phyloP scores from a whole-genome alignment of 1,140 invertebrate species.

The Mylabris phalerata region DNA sequence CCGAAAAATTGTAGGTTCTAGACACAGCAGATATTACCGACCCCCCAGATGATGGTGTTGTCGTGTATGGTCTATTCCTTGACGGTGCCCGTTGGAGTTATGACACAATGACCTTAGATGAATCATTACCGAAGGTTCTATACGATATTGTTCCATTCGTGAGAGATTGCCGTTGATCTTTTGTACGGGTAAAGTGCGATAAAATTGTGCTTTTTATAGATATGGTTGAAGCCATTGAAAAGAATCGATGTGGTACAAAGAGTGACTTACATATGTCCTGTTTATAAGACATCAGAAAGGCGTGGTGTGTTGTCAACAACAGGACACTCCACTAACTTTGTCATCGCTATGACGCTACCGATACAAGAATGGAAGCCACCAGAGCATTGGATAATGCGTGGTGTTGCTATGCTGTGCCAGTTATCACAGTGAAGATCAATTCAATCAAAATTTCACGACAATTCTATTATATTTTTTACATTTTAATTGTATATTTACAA shows the following conservation, averaged over 20 bases:
- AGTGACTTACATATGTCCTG: conserved; percentile 54
- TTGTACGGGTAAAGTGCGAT: too few relatives aligned
- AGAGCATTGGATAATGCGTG: conserved; percentile 71
- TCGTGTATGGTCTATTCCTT: conserved; percentile 75
- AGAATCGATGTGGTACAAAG: conserved; percentile 28
- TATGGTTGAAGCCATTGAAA: conserved; percentile 53
- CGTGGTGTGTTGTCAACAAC: conserved; percentile 78
- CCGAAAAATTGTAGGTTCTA: conserved; percentile 42
- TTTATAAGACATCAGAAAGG: conserved; percentile 84
- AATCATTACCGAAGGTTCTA: conserved; percentile 76
- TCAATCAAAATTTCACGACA: too few relatives aligned
- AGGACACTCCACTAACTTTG: conserved; percentile 88
- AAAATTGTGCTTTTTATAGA: conserved; percentile 18
- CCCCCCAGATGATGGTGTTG: conserved; percentile 49
- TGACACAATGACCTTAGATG: conserved; percentile 52
- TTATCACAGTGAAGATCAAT: too few relatives aligned
- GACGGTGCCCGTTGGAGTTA: conserved; percentile 81
- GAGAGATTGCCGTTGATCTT: too few relatives aligned
- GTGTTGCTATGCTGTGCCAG: conserved; percentile 13
- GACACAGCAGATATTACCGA: background rate
- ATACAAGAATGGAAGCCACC: conserved; percentile 54
- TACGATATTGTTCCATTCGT: conserved; percentile 67
- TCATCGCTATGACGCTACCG: conserved; percentile 69
- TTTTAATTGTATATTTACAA: too few relatives aligned
- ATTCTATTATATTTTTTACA: too few relatives aligned